Percentiles rank a stretch among this genome's conserved stretches.
Conservation (phyloP, 2,888 invertebrate species). For the Icerya purchasi region DNA sequence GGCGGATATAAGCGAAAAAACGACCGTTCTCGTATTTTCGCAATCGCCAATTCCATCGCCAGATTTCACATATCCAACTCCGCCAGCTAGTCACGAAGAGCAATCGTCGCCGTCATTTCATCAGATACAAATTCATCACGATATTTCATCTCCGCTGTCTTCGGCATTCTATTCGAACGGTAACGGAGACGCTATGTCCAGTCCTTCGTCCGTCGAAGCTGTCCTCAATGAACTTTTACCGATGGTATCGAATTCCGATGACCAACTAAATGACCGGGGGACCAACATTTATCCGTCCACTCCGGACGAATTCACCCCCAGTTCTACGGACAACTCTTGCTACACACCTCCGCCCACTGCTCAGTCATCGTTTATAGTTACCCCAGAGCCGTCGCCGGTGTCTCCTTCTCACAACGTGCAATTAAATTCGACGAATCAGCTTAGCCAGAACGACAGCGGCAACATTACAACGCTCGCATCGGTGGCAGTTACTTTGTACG, state of each 20-base stretch:
- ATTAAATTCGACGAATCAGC: neutral
- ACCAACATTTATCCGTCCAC: neutral
- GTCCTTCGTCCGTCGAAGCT: constrained; percentile 68
- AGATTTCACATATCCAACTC: constrained; percentile 62
- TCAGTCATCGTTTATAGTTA: constrained; percentile 29
- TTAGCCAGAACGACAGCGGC: neutral
- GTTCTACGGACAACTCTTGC: constrained; percentile 11
- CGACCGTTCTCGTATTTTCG: no score
- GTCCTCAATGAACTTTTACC: constrained; percentile 65
- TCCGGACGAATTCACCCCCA: neutral
- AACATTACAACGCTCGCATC: no score
- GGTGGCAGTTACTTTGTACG: no score
- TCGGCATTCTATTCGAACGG: constrained; percentile 52
- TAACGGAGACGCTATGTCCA: constrained; percentile 49
- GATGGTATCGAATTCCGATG: no score
- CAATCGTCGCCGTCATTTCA: constrained; percentile 37
- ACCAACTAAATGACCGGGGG: no score
- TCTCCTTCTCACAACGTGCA: constrained; percentile 27
- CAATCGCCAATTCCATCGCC: constrained; percentile 34
- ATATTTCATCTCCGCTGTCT: constrained; percentile 26
- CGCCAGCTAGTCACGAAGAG: constrained; percentile 70
- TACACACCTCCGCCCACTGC: constrained; percentile 30
- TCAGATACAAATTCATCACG: constrained; percentile 26
- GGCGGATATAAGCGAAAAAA: no score
- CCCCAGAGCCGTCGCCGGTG: constrained; percentile 37